Base-by-base conservation (phyloP, 2,888 invertebrate species). In the Microctonus brassicae region DNA sequence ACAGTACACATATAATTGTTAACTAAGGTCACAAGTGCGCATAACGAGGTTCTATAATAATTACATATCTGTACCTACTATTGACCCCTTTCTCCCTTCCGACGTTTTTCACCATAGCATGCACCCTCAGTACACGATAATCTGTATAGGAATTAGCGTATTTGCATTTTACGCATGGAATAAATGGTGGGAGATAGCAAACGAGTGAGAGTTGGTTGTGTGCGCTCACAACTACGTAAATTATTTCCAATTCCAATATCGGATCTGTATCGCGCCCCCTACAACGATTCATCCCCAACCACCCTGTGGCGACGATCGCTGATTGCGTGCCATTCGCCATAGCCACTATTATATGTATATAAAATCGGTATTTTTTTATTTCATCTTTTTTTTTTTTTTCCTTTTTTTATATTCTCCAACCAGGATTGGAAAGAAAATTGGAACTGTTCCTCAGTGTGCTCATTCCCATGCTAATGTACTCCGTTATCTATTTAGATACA, bases 111-210 rank as follows among this genome's bases (percentile, higher is more conserved):
- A 29, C 29, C 29, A 29, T 55, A 11, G 26, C 55, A 3, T 7
- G 17, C 17, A 47, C 7, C 47, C 17, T 42, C 55, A 57, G 10
- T 29, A 72, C 61, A 69, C 72, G 76, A 79, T 79, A 80, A 82
- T 80, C 78, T 77, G 71, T 77, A 68, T 58, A 77, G n/a, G 79
- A 77, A 81, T 80, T 78, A 80, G 72, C 77, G 77, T 76, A 80
- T 80, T 78, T 77, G 76, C 78, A 77, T 78, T 80, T 80, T 77
- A 79, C 71, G 70, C 65, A 22, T 75, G 52, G 29, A 55, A 13
- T 42, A 36, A 34, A 70, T 60, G 13, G 57, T 57, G 66, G 66
- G 57, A 53, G 53, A 57, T 33, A 29, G 52, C 34, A 29, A 39
- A 53, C 39, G 47, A 33, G 34, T 52, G 20, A 61, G 36, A 39